A percentile compares a stretch with the other conserved stretches of the same genome.
Conservation (phyloP, 2,888 invertebrate genomes). For the Clunio marinus region DNA sequence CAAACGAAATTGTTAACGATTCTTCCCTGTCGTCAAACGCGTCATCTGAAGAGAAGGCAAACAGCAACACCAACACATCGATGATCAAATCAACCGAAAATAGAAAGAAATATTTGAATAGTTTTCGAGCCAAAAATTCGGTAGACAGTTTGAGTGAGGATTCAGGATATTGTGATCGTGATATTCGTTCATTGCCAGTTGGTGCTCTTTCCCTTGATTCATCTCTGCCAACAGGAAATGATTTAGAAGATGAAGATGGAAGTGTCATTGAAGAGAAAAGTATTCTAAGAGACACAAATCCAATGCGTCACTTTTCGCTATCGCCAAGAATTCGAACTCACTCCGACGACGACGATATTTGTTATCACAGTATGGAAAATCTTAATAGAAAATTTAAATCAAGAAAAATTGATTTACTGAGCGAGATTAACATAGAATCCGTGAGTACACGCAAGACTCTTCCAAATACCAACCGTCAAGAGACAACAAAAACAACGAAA, state of each 20-base stretch:
- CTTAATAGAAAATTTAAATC: conserved; percentile 17
- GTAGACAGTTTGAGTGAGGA: conserved; percentile 77
- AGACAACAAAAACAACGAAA: background rate
- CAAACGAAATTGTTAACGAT: background rate
- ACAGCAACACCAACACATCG: background rate
- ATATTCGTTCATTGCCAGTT: background rate
- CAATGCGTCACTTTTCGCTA: background rate
- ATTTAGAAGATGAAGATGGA: conserved; percentile 35
- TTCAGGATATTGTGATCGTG: conserved; percentile 40
- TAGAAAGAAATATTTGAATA: conserved; percentile 19
- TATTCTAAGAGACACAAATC: too few relatives aligned
- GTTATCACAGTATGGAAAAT: conserved; percentile 33
- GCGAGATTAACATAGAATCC: conserved; percentile 26
- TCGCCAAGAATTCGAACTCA: conserved; percentile 11
- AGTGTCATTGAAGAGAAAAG: conserved; percentile 32
- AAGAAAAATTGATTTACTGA: conserved; percentile 5
- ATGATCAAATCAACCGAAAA: conserved; percentile 8
- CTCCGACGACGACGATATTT: conserved; percentile 23
- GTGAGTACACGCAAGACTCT: background rate
- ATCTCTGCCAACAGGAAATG: conserved; percentile 27
- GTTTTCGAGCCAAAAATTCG: conserved; percentile 55
- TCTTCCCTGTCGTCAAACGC: conserved; percentile 23
- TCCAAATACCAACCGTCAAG: background rate
- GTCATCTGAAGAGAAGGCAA: conserved; percentile 9
- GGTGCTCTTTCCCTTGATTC: conserved; percentile 20